phyloP scores from a whole-genome alignment of 2,113 vertebrate genomes.

The Myanophis thanlyinensis region DNA sequence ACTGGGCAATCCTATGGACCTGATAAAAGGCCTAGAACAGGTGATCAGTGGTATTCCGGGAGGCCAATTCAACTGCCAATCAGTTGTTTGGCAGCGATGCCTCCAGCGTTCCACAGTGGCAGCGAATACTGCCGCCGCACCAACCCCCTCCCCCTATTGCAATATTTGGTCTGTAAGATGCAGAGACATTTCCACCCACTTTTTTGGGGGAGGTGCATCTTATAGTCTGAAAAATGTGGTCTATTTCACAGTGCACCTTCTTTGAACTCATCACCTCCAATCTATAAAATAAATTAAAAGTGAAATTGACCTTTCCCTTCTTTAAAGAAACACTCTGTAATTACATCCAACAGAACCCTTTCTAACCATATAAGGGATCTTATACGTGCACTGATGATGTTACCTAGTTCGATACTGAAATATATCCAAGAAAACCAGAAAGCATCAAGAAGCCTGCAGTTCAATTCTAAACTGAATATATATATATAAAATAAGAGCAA shows the following conservation, averaged over 20 bases:
- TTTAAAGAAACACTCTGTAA: background rate
- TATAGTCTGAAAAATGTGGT: too few species aligned
- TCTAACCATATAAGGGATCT: background rate
- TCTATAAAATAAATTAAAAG: background rate
- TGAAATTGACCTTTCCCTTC: background rate
- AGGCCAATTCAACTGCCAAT: too few species aligned
- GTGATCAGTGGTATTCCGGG: too few species aligned
- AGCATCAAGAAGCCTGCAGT: background rate
- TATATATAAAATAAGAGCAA: background rate
- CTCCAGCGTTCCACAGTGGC: too few species aligned
- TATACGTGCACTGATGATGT: background rate
- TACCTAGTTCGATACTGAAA: background rate
- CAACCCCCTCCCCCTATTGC: too few species aligned
- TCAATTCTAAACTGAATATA: background rate
- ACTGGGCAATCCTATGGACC: too few species aligned
- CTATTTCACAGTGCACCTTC: background rate
- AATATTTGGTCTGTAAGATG: too few species aligned
- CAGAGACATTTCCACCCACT: too few species aligned
- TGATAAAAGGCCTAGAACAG: too few species aligned
- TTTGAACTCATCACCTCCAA: background rate
- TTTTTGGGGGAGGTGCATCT: too few species aligned
- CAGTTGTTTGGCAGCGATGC: too few species aligned
- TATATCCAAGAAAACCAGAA: background rate
- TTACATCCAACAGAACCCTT: background rate
- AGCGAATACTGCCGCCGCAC: too few species aligned